Evolutionary conservation across 2,888 invertebrate genomes (phyloP), one percentile per base, ranked within the genome.

Genomic region (Scelioninae gen. 2): DNA sequence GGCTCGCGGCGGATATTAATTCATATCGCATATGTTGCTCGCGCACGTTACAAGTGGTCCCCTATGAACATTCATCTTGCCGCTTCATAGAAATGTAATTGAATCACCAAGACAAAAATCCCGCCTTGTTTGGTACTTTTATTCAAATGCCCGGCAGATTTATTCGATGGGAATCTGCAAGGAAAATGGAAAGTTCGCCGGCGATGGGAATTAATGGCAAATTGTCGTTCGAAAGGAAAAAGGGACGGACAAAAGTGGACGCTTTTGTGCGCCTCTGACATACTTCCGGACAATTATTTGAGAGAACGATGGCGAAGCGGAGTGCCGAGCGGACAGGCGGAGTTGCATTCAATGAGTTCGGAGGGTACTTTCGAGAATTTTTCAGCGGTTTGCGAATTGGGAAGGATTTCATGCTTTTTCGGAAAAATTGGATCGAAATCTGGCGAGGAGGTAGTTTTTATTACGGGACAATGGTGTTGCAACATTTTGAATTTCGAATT

Each of bases 1-100:
- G 57, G 68, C 58, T 75, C 72, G 67, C 74, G 73, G 65, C 60
- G 53, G 63, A 72, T 71, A 75, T 77, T 75, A 75, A 77, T 77
- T 77, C 71, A 75, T 74, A 75, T 67, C 75, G 71, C 68, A 70
- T 61, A 68, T 76, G 74, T 71, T 76, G 58, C 65, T 53, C 55
- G 61, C 61, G 53, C 72, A 57, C 52, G 48, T 48, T 71, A 63
- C 63, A 71, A 71, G 70, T 68, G 60, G 71, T 75, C 74, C 68
- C 73, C 71, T 57, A 69, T 58, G 68, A 60, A 67, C 73, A 74
- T 74, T 73, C 55, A 73, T 75, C 73, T 64, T 68, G 41, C 67
- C 35, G 57, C 65, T 61, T 70, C 63, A 55, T 63, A 48, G 64
- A 48, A 58, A 43, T 52, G 68, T 69, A 63, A 60, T 68, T 64